Evolutionary conservation across 2,888 invertebrate genomes (phyloP).

Genomic region (Unio pictorum): DNA sequence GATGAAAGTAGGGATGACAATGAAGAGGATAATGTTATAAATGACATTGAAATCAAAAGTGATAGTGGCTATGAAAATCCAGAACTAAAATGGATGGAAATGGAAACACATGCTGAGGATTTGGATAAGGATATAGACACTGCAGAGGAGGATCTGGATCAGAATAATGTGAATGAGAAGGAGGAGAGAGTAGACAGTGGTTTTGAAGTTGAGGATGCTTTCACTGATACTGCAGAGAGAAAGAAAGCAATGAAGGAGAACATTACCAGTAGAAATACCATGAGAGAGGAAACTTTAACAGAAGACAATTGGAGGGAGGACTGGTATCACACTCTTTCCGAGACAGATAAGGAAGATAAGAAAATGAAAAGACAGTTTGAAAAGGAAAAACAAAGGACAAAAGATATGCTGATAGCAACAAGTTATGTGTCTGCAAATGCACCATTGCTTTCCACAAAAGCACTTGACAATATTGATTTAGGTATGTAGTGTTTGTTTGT

Average conservation of each 20-base stretch:
- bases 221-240: neutral
- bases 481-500: slow-evolving; percentile 29
- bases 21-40: slow-evolving; percentile 7
- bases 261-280: slow-evolving; percentile 13
- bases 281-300: slow-evolving; percentile 8
- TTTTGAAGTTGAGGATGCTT: slow-evolving; percentile 9
- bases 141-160: neutral
- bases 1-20: slow-evolving; percentile 10
- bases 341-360: slow-evolving; percentile 21
- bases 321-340: neutral
- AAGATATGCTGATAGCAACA: slow-evolving; percentile 36
- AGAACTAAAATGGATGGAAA: slow-evolving; percentile 9
- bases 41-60: too few relatives aligned
- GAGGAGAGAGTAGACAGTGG: neutral
- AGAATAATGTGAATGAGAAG: neutral
- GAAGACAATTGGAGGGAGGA: slow-evolving; percentile 19
- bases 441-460: slow-evolving; percentile 44
- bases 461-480: slow-evolving; percentile 51
- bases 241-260: slow-evolving; percentile 4
- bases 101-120: neutral
- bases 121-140: slow-evolving; percentile 1
- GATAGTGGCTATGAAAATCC: slow-evolving; percentile 2
- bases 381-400: slow-evolving; percentile 30
- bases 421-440: slow-evolving; percentile 42
- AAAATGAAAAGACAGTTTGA: slow-evolving; percentile 27